These are phyloP conservation scores for Sycophaga agraensis DNA, from an alignment of 1,140 invertebrate genomes.

Conservation along the genomic window DNA sequence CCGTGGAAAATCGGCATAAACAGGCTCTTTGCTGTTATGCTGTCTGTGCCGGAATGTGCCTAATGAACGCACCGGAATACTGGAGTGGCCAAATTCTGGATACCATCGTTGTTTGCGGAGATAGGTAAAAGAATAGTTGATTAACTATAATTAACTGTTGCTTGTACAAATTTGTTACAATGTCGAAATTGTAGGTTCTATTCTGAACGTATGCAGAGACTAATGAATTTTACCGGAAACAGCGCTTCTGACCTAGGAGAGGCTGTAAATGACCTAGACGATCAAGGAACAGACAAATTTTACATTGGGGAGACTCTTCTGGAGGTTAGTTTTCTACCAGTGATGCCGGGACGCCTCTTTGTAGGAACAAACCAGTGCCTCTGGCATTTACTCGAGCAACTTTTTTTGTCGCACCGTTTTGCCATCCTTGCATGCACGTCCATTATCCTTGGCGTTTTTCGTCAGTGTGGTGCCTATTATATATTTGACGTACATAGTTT, in stretches of 20 bases:
- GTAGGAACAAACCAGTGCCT: constrained; percentile 28
- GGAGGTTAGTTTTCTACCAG: constrained; percentile 35
- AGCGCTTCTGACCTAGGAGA: too few species aligned
- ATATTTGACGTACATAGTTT: constrained; percentile 41
- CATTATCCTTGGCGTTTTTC: constrained; percentile 41
- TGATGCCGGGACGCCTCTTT: constrained; percentile 38
- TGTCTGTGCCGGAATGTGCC: constrained; percentile 46
- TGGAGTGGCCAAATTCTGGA: constrained; percentile 43
- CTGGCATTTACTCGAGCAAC: constrained; percentile 35
- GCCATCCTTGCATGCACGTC: constrained; percentile 43
- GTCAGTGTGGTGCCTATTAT: constrained; percentile 45
- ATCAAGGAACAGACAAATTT: constrained; percentile 33
- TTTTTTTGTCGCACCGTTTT: constrained; percentile 39
- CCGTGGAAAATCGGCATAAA: constrained; percentile 39
- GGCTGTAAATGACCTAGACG: too few species aligned
- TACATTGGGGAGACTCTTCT: constrained; percentile 41
- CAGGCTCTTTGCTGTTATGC: constrained; percentile 44
- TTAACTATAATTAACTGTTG: too few species aligned
- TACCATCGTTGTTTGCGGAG: constrained; percentile 44
- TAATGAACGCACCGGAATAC: constrained; percentile 47
- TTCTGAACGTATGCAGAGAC: neutral
- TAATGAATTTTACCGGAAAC: too few species aligned
- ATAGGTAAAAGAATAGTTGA: constrained; percentile 23
- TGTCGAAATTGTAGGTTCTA: neutral
- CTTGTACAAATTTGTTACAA: too few species aligned